Percentiles rank a stretch among this genome's conserved stretches.
phyloP scores from a whole-genome alignment of 2,888 invertebrate species.

The Dryobotodes eremita region DNA sequence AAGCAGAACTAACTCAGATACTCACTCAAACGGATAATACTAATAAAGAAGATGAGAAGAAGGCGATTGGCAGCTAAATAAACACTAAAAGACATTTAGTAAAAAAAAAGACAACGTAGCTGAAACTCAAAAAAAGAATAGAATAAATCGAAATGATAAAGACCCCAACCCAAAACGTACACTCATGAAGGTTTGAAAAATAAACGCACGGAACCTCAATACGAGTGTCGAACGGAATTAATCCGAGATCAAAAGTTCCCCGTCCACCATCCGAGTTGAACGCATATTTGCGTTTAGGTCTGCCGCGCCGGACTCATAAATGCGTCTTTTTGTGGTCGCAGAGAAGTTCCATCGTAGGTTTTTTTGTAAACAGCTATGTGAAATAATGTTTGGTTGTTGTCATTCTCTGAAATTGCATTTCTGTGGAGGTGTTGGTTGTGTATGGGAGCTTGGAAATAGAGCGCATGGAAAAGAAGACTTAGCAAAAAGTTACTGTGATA shows the following conservation, averaged over 20 bases:
- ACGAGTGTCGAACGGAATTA: slow-evolving; percentile 69
- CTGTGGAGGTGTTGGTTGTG: background rate
- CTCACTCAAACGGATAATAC: slow-evolving; percentile 14
- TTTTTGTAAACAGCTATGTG: slow-evolving; percentile 55
- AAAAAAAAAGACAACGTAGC: background rate
- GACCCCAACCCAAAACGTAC: slow-evolving; percentile 9
- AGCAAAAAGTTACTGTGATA: background rate
- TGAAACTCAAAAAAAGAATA: slow-evolving; percentile 7
- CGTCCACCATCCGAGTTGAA: slow-evolving; percentile 55
- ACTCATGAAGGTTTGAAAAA: slow-evolving; percentile 43
- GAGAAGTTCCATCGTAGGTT: slow-evolving; percentile 25
- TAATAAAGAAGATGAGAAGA: slow-evolving; percentile 2
- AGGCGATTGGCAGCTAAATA: background rate
- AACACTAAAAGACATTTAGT: background rate
- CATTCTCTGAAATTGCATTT: slow-evolving; percentile 17
- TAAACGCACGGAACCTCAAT: slow-evolving; percentile 31
- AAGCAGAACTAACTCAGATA: slow-evolving; percentile 22
- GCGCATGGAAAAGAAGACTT: background rate
- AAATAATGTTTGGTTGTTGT: slow-evolving; percentile 26
- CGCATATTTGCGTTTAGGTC: slow-evolving; percentile 71
- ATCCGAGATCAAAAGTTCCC: slow-evolving; percentile 76
- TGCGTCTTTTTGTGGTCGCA: slow-evolving; percentile 63
- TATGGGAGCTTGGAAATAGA: background rate
- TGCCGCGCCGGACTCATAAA: slow-evolving; percentile 63
- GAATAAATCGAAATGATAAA: slow-evolving; percentile 13